Evolutionary conservation across 2,888 invertebrate genomes (phyloP), one percentile per base, ranked within the genome.

Genomic region (Eupithecia exiguata): DNA sequence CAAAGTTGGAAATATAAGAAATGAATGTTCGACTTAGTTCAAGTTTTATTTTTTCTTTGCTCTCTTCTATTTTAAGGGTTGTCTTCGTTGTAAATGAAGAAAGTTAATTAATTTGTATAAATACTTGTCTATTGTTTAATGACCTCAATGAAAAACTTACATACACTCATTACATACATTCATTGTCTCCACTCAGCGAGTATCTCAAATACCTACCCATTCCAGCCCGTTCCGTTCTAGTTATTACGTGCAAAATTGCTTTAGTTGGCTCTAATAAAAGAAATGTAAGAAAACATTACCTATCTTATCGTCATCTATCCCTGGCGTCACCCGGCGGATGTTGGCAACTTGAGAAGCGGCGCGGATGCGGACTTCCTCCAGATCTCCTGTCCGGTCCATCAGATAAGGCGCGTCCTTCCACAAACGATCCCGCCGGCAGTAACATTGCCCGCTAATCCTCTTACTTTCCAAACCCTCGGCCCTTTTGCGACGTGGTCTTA

Each of bases 371-470:
- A 72, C 49, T 68, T 70, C 70, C 72, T 46, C 65, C 40, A 63
- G 49, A 46, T 68, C 25, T 53, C n/a, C 49, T 9, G 49, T 49
- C 49, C 49, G 49, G 49, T 2, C 62, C 62, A 63, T 62, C 67
- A 30, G 72, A 72, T 75, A 68, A 63, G 10, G 12, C 53, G 40
- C 63, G 21, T 68, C 71, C 68, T 43, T 49, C 63, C 43, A 35
- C 68, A 68, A 53, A 71, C 63, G 21, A 53, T 12, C 74, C 69
- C 14, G 49, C 49, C n/a, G 49, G n/a, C 49, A n/a, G 46, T 46
- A 46, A 43, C 18, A 0, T 49, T n/a, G 68, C 68, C 58, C 71
- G 61, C 69, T 69, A 74, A 74, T 74, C 71, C 74, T 49, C 49
- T 63, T 69, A 68, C 49, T 63, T 61, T 70, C 21, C 61, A 67